Percentiles rank a stretch among this genome's conserved stretches.
phyloP scores from a whole-genome alignment of 2,797 vertebrate species.

The Toxotes lorentzi region DNA sequence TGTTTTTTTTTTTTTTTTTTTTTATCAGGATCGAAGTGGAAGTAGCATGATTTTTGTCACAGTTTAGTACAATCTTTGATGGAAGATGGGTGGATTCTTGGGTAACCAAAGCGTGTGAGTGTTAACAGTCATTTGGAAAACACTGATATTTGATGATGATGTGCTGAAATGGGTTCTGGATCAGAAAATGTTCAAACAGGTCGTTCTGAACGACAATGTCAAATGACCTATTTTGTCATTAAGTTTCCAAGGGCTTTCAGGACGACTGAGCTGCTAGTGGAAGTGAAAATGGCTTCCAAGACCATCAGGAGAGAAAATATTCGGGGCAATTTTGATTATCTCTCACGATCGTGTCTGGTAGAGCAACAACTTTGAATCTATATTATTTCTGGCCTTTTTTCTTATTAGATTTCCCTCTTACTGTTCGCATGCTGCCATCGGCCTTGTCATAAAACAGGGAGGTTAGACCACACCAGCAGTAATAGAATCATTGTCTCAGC shows the following conservation, averaged over 20 bases:
- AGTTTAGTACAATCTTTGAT: no score
- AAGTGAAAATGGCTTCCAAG: not conserved
- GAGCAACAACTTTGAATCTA: conserved; percentile 18
- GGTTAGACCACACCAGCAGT: conserved; percentile 38
- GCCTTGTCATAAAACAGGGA: conserved; percentile 40
- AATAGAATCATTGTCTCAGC: conserved; percentile 70
- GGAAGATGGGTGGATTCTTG: no score
- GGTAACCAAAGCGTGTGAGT: no score
- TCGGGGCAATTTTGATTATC: conserved; percentile 26
- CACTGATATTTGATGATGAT: no score
- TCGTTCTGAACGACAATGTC: no score
- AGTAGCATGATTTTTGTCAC: no score
- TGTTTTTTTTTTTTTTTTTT: no score
- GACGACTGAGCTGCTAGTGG: not conserved
- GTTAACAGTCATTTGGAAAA: no score
- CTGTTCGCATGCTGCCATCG: conserved; percentile 21
- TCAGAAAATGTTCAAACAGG: no score
- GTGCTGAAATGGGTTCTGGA: no score
- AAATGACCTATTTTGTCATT: conserved; percentile 8
- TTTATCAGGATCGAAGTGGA: no score
- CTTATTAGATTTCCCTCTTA: conserved; percentile 34
- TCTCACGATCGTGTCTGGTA: conserved; percentile 18
- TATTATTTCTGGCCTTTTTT: conserved; percentile 42
- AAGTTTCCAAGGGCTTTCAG: not conserved
- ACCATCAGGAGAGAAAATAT: conserved; percentile 9